These are phyloP conservation scores for Ptilonorhynchus violaceus DNA, from an alignment of 2,113 vertebrate species.

Conservation along the genomic window DNA sequence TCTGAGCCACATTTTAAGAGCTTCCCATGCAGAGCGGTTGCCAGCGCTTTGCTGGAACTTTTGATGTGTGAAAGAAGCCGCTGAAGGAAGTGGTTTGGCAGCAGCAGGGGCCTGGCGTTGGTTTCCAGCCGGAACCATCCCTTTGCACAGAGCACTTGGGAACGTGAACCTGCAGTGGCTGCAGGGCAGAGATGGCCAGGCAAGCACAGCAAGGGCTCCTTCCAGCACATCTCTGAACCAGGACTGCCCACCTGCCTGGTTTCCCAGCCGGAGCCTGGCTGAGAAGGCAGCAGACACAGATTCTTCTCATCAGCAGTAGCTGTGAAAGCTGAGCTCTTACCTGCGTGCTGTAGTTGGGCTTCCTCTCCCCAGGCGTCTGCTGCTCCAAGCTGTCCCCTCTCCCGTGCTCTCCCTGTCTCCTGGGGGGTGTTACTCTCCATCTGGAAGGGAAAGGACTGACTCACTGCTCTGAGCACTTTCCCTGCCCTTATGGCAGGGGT, in stretches of 20 bases:
- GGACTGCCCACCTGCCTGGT: background rate
- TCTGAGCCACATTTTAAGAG: background rate
- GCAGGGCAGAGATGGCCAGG: background rate
- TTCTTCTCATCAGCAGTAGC: background rate
- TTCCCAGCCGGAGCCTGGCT: background rate
- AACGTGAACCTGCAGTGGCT: background rate
- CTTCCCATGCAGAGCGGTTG: background rate
- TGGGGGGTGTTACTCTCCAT: background rate
- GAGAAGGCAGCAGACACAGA: background rate
- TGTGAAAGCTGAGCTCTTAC: background rate
- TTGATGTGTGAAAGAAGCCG: background rate
- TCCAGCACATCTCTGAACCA: background rate
- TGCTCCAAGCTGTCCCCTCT: background rate
- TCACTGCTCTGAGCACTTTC: background rate
- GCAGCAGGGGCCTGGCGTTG: background rate
- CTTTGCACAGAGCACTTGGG: background rate
- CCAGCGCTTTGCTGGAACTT: background rate
- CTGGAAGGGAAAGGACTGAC: background rate
- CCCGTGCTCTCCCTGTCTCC: background rate
- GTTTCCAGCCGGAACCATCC: background rate
- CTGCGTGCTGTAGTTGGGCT: background rate
- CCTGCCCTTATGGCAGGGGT: background rate
- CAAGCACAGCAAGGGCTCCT: background rate
- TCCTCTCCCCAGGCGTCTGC: background rate
- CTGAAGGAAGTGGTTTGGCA: slow-evolving; percentile 35